Base-by-base conservation (phyloP, 2,888 invertebrate genomes). In the Anagyrus pseudococci region DNA sequence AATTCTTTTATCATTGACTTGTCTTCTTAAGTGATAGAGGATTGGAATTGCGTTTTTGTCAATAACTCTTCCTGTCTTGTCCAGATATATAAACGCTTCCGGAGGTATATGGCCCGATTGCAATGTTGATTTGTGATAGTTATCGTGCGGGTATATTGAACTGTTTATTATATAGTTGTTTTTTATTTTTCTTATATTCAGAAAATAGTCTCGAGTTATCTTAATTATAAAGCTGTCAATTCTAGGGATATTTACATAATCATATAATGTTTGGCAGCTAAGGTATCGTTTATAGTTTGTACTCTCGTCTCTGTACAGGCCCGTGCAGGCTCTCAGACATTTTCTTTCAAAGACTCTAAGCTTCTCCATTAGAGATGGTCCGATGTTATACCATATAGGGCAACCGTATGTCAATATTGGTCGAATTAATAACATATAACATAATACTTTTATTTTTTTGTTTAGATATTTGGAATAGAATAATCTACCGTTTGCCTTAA, bases 341-440 rank as follows among this genome's bases (percentile, higher is more conserved):
- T 54, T 61, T 25, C 66, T 48, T 44, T 68, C 67, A 4, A 37
- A 37, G 8, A 2, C 8, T 37, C 33, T 2, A 2, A 37, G 33
- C 15, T 8, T 37, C 15, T 37, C 33, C 8, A 37, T 37, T 8
- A 50, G 7, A 0, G 59, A 23, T 0, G 68, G 62, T 10, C 50
- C 29, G 0, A 69, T 60, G n/a, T 67, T 69, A 22, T 52, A 69
- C 67, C 68, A 71, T 0, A 68, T 62, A 0, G 41, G 64, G 20
- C 65, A 68, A 0, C 55, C 69, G 10, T 71, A 71, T 0, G 70
- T 70, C 0, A 69, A 1, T 0, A 71, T 66, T 0, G 70, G 69
- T 25, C 70, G 56, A 0, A 71, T 52, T 4, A 72, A 17, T 13
- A 64, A 2, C 43, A 61, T 33, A 15, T 70, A 71, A 17, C 66